Evolutionary conservation across 2,888 invertebrate species (phyloP), one percentile per base, ranked within the genome.

Genomic region (Agonopterix alstromeriana): DNA sequence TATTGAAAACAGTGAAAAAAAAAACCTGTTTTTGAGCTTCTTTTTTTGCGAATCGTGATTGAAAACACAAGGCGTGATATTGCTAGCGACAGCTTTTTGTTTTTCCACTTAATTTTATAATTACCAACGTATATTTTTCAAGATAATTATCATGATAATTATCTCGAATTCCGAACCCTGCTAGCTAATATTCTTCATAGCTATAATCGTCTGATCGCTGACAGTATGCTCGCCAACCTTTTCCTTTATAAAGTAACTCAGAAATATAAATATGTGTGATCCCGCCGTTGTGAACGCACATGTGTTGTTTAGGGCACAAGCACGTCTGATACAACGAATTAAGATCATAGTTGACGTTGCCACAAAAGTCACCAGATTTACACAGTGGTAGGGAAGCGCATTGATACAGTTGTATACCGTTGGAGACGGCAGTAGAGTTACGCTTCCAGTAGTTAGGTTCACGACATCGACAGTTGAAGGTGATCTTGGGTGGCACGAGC

Each of bases 251-350:
- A 42, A 92, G 69, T 41, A 92, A 59, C 65, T 92, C 92, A 0
- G 90, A 80, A 44, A 90, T 82, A 44, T 83, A 75, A 8, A 73
- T 65, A 36, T 72, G 65, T 27, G 84, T 69, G 42, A 90, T 60
- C 8, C 89, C 87, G 27, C 89, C 84, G 35, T 70, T 74, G 50
- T 90, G 90, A 10, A 92, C 81, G 61, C 93, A 93, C 35, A 91
- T 82, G 58, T 92, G 90, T 8, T 86, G 84, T 50, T 70, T 68
- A 0, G 93, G 93, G 55, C 93, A 93, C 17, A 90, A 76, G 54
- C 93, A 93, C 7, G 86, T 89, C 61, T 93, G 92, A 64, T 92
- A 92, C 10, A 91, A 77, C 7, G 92, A 90, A 52, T 88, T 90
- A 8, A 90, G 66, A 57, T 92, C 91, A n/a, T 80, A 71, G 58